phyloP scores from a whole-genome alignment of 2,113 vertebrate genomes.

The Menura novaehollandiae region DNA sequence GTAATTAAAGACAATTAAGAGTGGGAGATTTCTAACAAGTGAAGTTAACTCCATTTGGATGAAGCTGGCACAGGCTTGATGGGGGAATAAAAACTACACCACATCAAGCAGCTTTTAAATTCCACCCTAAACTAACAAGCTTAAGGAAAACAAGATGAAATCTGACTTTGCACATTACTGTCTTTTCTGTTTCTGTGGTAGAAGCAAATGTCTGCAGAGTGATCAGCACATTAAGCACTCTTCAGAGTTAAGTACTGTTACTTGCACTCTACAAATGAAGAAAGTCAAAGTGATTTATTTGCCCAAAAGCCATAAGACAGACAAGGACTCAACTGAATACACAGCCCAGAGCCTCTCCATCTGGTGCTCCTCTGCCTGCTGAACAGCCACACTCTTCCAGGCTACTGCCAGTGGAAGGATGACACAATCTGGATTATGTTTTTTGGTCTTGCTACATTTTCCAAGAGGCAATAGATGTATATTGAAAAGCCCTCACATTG shows the following conservation, averaged over 20 bases:
- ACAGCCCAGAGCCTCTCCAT: slow-evolving; percentile 9
- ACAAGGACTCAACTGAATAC: background rate
- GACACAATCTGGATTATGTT: background rate
- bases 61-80: background rate
- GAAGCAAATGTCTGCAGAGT: background rate
- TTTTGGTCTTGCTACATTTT: background rate
- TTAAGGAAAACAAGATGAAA: background rate
- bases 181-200: background rate
- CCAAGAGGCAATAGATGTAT: background rate
- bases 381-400: background rate
- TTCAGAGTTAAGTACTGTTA: background rate
- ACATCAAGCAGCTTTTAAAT: background rate
- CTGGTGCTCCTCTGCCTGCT: background rate
- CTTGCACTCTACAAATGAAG: background rate
- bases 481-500: background rate
- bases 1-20: background rate
- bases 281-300: background rate
- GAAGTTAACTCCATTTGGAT: background rate
- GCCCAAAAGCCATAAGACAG: background rate
- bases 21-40: background rate
- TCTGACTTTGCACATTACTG: background rate
- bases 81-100: background rate
- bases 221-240: background rate
- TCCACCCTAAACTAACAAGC: background rate
- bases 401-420: background rate